Evolutionary conservation across 2,888 invertebrate species (phyloP).

Genomic region (Cantharis flavilabris): DNA sequence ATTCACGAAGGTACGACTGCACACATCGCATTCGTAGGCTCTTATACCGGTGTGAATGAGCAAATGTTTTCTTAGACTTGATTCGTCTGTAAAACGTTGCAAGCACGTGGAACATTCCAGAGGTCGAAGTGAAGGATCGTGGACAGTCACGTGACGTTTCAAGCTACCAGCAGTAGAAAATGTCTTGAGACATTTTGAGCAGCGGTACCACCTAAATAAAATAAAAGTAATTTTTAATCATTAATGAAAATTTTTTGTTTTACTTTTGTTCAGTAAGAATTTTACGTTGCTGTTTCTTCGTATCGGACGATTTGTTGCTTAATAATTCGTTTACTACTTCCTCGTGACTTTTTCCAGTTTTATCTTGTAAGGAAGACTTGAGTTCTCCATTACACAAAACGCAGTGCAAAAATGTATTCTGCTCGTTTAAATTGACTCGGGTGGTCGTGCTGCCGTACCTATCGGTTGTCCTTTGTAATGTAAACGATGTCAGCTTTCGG

Average conservation of each 20-base stretch:
- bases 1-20: constrained; percentile 53
- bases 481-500: constrained; percentile 53
- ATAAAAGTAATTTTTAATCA: constrained; percentile 37
- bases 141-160: constrained; percentile 53
- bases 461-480: constrained; percentile 56
- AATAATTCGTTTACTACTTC: neutral
- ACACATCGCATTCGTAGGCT: constrained; percentile 50
- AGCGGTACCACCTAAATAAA: constrained; percentile 41
- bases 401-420: constrained; percentile 31
- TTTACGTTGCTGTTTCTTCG: neutral
- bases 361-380: constrained; percentile 7
- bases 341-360: neutral
- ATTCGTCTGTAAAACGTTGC: constrained; percentile 54
- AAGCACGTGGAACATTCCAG: constrained; percentile 55
- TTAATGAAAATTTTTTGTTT: neutral
- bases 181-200: constrained; percentile 53
- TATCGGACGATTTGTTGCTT: neutral
- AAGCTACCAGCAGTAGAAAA: constrained; percentile 54
- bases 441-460: constrained; percentile 55
- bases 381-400: constrained; percentile 37
- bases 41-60: constrained; percentile 50
- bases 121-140: constrained; percentile 54
- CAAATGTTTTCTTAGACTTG: constrained; percentile 54
- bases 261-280: constrained; percentile 1
- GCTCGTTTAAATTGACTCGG: constrained; percentile 50